Conservation (phyloP, 2,797 vertebrate species). For the Falco berigora region DNA sequence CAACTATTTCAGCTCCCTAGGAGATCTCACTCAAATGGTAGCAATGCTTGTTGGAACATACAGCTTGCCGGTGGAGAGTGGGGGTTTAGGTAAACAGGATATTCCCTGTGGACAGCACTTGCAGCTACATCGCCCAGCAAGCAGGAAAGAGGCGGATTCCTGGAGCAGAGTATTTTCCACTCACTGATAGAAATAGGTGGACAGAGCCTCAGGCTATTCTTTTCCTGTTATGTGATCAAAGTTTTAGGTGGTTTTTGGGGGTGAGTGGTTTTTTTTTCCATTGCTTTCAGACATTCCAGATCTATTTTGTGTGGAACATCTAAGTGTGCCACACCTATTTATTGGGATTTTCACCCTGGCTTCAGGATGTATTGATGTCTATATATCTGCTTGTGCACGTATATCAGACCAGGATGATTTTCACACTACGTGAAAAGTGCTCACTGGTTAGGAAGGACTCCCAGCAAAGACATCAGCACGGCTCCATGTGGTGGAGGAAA, state of each 20-base stretch:
- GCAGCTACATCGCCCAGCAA: not conserved
- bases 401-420: not conserved
- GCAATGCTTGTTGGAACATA: not conserved
- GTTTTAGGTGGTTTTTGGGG: not conserved
- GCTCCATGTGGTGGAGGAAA: not conserved
- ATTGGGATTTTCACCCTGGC: not conserved
- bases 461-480: not conserved
- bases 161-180: constrained; percentile 4
- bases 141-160: constrained; percentile 33
- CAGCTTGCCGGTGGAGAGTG: not conserved
- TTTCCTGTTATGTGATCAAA: constrained; percentile 43
- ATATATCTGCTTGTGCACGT: rapidly evolving
- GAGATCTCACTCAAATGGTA: not conserved
- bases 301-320: not conserved
- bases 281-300: rapidly evolving
- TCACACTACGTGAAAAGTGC: not conserved
- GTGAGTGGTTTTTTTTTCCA: not conserved
- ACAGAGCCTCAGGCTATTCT: not conserved
- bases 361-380: not conserved
- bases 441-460: not conserved
- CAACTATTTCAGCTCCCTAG: not conserved
- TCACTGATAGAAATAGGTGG: not conserved
- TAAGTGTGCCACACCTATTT: not conserved
- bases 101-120: not conserved
- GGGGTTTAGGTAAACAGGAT: constrained; percentile 10